Conservation (phyloP, 2,113 vertebrate genomes). For the Archilochus colubris region DNA sequence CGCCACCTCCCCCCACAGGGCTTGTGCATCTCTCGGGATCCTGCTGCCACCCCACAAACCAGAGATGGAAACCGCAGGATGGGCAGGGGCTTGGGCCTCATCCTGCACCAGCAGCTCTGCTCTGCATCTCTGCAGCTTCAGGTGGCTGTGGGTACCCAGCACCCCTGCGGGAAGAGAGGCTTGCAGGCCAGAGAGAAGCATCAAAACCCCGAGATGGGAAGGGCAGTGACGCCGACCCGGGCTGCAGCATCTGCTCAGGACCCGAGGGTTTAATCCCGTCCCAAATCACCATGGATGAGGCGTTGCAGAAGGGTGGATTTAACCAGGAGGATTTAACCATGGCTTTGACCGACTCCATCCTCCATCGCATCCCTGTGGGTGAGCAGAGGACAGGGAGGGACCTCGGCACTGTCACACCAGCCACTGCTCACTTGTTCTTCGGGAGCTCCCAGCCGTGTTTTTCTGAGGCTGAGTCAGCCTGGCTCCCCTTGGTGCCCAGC, state of each 20-base stretch:
- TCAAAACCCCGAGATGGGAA: neutral
- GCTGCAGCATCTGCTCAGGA: neutral
- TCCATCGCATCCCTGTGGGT: fast-evolving
- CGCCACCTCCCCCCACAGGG: fast-evolving
- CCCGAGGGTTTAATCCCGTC: fast-evolving
- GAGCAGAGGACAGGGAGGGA: neutral
- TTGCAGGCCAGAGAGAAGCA: neutral
- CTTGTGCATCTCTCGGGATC: neutral
- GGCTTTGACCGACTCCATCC: neutral
- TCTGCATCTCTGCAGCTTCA: neutral
- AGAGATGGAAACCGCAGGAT: neutral
- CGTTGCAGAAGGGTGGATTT: neutral
- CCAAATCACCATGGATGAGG: fast-evolving
- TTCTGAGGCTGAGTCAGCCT: neutral
- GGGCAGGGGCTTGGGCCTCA: neutral
- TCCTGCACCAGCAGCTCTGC: neutral
- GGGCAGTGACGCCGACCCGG: fast-evolving
- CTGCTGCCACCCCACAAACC: neutral
- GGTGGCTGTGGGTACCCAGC: neutral
- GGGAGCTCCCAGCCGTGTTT: neutral
- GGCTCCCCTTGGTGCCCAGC: neutral
- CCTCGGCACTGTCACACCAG: fast-evolving
- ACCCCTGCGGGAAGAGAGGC: too few relatives aligned
- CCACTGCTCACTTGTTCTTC: fast-evolving
- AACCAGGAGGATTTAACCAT: neutral